A percentile compares a stretch with the other conserved stretches of the same genome.
These are phyloP conservation scores for Antrozous pallidus DNA, from an alignment of 2,797 vertebrate genomes.

Conservation along the genomic window DNA sequence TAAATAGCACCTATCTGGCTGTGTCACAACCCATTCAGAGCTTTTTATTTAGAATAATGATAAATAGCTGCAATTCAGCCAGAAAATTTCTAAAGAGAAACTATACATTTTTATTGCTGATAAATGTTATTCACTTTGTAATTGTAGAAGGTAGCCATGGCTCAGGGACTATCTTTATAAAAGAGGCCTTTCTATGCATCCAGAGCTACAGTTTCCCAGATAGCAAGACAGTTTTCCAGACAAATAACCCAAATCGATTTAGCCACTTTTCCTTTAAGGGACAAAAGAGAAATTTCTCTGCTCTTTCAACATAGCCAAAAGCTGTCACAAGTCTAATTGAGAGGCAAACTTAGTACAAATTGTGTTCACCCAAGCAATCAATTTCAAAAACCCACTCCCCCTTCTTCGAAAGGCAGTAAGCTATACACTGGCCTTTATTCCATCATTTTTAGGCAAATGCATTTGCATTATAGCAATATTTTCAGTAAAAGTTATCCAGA, in stretches of 20 bases:
- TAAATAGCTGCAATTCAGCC: slow-evolving; percentile 50
- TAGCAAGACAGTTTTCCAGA: slow-evolving; percentile 57
- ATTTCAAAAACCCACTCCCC: slow-evolving; percentile 47
- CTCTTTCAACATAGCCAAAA: slow-evolving; percentile 63
- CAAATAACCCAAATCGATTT: slow-evolving; percentile 59
- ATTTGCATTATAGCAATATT: slow-evolving; percentile 59
- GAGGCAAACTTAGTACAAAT: slow-evolving; percentile 58
- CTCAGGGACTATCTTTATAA: slow-evolving; percentile 37
- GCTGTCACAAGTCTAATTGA: slow-evolving; percentile 62
- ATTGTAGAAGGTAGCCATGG: slow-evolving; percentile 45
- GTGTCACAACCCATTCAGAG: slow-evolving; percentile 40
- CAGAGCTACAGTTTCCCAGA: slow-evolving; percentile 56
- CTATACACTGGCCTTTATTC: slow-evolving; percentile 50
- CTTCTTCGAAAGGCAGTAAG: slow-evolving; percentile 51
- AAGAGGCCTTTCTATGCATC: slow-evolving; percentile 46
- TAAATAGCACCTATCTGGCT: slow-evolving; percentile 53
- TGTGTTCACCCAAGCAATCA: slow-evolving; percentile 45
- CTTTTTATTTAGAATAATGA: slow-evolving; percentile 66
- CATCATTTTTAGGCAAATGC: slow-evolving; percentile 48
- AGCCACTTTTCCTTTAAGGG: slow-evolving; percentile 58
- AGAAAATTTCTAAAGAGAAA: slow-evolving; percentile 56
- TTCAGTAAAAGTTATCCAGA: slow-evolving; percentile 42
- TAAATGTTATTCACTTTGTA: slow-evolving; percentile 13
- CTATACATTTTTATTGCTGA: slow-evolving; percentile 50
- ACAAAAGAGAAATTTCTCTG: slow-evolving; percentile 64